Evolutionary conservation across 1,140 invertebrate genomes (phyloP).

Genomic region (Magallana ariakensis): DNA sequence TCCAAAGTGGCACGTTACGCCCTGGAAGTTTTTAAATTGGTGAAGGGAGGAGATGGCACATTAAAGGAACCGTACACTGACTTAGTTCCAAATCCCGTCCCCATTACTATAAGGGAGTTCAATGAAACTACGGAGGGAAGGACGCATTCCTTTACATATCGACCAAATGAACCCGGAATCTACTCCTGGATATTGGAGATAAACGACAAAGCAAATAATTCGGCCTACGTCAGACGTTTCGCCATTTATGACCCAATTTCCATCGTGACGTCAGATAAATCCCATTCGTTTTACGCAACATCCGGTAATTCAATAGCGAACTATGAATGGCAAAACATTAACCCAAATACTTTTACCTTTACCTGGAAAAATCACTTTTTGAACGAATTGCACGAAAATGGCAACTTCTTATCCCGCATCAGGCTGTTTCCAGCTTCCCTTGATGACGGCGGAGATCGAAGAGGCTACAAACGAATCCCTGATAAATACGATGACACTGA

Average conservation of each 20-base stretch:
- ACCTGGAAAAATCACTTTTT: constrained; percentile 34
- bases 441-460: constrained; percentile 19
- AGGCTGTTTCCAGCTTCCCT: constrained; percentile 45
- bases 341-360: neutral
- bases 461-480: constrained; percentile 28
- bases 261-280: constrained; percentile 40
- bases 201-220: constrained; percentile 63
- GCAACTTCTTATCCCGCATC: constrained; percentile 45
- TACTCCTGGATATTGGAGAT: constrained; percentile 61
- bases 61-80: neutral
- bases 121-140: neutral
- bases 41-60: neutral
- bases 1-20: constrained; percentile 57
- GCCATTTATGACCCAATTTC: constrained; percentile 60
- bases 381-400: constrained; percentile 52
- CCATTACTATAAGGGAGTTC: neutral
- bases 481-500: constrained; percentile 48
- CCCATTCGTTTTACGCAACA: neutral
- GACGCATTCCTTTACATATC: constrained; percentile 37
- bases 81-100: neutral
- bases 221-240: constrained; percentile 56
- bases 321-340: neutral
- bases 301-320: constrained; percentile 51
- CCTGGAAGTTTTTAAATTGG: constrained; percentile 57
- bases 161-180: constrained; percentile 51